phyloP scores from a whole-genome alignment of 2,797 vertebrate species.

The Galago senegalensis region DNA sequence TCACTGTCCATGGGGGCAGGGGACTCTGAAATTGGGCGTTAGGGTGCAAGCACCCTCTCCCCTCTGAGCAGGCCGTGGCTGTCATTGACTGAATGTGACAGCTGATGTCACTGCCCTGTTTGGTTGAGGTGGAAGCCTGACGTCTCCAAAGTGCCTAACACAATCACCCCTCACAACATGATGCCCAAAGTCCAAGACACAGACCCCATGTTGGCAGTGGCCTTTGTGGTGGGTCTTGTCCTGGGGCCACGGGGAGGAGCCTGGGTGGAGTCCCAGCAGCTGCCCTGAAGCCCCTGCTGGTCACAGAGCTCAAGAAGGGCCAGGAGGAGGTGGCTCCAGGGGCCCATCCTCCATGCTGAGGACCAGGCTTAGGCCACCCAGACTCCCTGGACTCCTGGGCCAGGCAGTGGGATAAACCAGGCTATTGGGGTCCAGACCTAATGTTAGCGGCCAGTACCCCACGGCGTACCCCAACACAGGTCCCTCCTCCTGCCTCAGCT shows the following conservation, averaged over 20 bases:
- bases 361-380: too few species aligned
- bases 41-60: background rate
- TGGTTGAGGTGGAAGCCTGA: too few species aligned
- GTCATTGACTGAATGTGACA: background rate
- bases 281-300: rapidly evolving
- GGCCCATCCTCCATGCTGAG: background rate
- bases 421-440: too few species aligned
- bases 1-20: rapidly evolving
- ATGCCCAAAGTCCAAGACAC: background rate
- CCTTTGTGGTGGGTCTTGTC: background rate
- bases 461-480: too few species aligned
- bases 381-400: background rate
- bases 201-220: background rate
- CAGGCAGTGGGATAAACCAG: background rate
- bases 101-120: background rate
- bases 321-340: rapidly evolving
- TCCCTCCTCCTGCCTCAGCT: background rate
- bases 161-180: background rate
- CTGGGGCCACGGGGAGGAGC: too few species aligned
- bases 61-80: background rate
- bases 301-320: background rate
- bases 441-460: background rate
- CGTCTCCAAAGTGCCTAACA: background rate
- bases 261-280: background rate
- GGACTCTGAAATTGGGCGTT: rapidly evolving